Conservation (phyloP, 2,113 vertebrate genomes). For the Tonatia bakeri region DNA sequence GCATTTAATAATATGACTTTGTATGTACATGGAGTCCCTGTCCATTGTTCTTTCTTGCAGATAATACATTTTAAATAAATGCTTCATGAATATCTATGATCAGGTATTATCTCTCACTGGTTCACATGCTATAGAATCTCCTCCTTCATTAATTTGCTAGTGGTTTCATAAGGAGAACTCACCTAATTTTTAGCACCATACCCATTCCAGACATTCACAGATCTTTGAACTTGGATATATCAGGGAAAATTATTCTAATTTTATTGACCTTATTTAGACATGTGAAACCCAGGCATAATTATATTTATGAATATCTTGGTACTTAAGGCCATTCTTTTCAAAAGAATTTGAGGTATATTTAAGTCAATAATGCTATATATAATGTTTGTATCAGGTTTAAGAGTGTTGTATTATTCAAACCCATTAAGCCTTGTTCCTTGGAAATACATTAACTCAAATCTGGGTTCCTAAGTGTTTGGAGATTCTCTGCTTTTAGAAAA, state of each 20-base stretch:
- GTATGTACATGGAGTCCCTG: background rate
- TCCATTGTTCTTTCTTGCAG: background rate
- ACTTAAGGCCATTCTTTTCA: background rate
- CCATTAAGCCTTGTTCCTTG: slow-evolving; percentile 47
- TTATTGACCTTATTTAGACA: background rate
- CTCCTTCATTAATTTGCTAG: slow-evolving; percentile 11
- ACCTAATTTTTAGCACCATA: slow-evolving; percentile 22
- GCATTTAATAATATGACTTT: background rate
- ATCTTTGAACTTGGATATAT: slow-evolving; percentile 34
- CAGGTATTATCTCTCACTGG: background rate
- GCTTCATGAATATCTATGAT: slow-evolving; percentile 13
- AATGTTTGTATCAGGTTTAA: background rate
- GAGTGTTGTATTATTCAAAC: background rate
- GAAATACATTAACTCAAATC: background rate
- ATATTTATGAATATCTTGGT: background rate
- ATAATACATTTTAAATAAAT: background rate
- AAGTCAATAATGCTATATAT: slow-evolving; percentile 2
- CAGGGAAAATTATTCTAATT: background rate
- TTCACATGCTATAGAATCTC: background rate
- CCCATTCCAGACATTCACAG: slow-evolving; percentile 46
- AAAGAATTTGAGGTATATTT: background rate
- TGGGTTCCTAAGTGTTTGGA: slow-evolving; percentile 26
- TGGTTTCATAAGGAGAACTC: slow-evolving; percentile 43
- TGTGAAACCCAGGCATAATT: slow-evolving; percentile 33
- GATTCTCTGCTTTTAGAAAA: background rate